Percentiles rank a stretch among this genome's conserved stretches.
These are phyloP conservation scores for Bujurquina vittata DNA, from an alignment of 2,113 vertebrate genomes.

Conservation along the genomic window DNA sequence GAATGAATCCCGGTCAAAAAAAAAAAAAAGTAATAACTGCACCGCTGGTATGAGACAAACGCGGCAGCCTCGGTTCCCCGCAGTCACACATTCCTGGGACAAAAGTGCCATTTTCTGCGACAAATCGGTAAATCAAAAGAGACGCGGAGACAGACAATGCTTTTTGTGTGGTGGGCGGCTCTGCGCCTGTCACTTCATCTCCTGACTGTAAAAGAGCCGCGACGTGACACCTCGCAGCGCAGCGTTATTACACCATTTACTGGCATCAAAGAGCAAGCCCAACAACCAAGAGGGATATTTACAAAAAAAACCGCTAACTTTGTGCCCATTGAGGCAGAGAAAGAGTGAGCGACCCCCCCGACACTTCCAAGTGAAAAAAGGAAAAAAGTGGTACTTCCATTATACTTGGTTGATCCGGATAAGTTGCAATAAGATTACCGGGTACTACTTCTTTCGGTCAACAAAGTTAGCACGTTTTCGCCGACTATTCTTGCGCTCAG, in stretches of 20 bases:
- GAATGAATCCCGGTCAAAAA: conserved; percentile 15
- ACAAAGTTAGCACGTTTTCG: conserved; percentile 32
- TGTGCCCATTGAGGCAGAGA: conserved; percentile 3
- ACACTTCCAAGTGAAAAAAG: conserved; percentile 14
- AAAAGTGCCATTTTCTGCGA: conserved; percentile 81
- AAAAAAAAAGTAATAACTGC: conserved; percentile 25
- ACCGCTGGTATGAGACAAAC: conserved; percentile 44
- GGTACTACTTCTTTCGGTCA: not conserved
- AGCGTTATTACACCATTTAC: conserved; percentile 53
- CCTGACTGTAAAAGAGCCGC: conserved; percentile 61
- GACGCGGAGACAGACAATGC: conserved; percentile 78
- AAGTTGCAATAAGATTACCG: conserved; percentile 50
- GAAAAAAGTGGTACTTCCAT: conserved; percentile 57
- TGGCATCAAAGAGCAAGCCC: not conserved
- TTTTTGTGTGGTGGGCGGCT: conserved; percentile 75
- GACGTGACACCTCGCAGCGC: conserved; percentile 65
- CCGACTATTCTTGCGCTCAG: not conserved
- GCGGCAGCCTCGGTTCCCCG: conserved; percentile 46
- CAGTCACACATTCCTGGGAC: conserved; percentile 66
- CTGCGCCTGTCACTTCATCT: conserved; percentile 73
- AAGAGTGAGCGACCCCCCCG: not conserved
- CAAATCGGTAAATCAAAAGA: conserved; percentile 75
- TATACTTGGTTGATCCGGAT: conserved; percentile 43
- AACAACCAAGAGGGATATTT: not conserved
- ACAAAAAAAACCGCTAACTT: conserved; percentile 16